These are phyloP conservation scores for Crocuta crocuta DNA, from an alignment of 2,113 vertebrate species.

Conservation along the genomic window DNA sequence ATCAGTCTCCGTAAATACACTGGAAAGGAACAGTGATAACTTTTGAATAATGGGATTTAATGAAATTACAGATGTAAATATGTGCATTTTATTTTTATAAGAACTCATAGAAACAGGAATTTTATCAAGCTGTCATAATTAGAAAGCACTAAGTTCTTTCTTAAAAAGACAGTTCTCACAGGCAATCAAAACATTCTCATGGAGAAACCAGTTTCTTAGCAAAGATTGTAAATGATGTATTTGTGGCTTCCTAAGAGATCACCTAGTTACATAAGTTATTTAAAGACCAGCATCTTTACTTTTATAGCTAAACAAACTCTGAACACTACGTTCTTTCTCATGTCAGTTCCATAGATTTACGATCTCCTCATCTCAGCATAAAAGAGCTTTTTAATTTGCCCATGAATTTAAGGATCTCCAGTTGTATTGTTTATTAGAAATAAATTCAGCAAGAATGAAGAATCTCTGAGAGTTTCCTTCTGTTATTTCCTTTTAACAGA, in stretches of 20 bases:
- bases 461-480: background rate
- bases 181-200: conserved; percentile 48
- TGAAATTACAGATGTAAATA: conserved; percentile 37
- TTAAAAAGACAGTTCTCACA: conserved; percentile 36
- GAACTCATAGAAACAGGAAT: background rate
- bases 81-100: background rate
- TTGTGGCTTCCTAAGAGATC: background rate
- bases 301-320: conserved; percentile 68
- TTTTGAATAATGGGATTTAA: conserved; percentile 23
- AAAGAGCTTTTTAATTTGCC: conserved; percentile 41
- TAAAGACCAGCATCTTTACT: conserved; percentile 51
- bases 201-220: conserved; percentile 51
- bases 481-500: background rate
- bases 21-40: background rate
- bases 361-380: background rate
- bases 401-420: background rate
- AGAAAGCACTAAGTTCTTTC: background rate
- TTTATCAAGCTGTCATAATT: conserved; percentile 49
- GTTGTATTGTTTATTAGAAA: conserved; percentile 43
- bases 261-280: conserved; percentile 55
- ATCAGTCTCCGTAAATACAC: conserved; percentile 14
- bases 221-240: conserved; percentile 41
- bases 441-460: conserved; percentile 23
- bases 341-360: background rate
- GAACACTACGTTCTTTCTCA: background rate